These are phyloP conservation scores for Ectobius pallidus DNA, from an alignment of 2,888 invertebrate species.

Conservation along the genomic window DNA sequence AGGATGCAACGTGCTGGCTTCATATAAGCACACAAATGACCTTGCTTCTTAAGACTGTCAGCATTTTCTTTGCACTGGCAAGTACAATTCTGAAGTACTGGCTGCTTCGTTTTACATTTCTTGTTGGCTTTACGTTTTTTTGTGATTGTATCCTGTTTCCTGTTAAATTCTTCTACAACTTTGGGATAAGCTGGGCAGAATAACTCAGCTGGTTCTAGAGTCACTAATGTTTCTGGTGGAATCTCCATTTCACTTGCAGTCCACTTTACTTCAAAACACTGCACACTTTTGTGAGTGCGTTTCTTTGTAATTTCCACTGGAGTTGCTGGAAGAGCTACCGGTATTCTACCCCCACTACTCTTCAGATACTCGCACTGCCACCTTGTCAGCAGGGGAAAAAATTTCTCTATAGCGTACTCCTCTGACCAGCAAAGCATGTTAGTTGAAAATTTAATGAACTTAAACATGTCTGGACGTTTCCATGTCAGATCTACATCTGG, in stretches of 20 bases:
- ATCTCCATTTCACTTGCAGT: neutral
- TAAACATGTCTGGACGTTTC: slow-evolving; percentile 69
- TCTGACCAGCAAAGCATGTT: slow-evolving; percentile 75
- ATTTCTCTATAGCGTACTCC: slow-evolving; percentile 77
- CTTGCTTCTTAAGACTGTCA: neutral
- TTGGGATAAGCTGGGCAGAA: slow-evolving; percentile 68
- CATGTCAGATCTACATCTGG: slow-evolving; percentile 63
- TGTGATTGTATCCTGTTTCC: no score
- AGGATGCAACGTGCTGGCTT: neutral
- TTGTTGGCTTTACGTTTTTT: neutral
- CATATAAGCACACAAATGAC: neutral
- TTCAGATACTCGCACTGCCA: slow-evolving; percentile 69
- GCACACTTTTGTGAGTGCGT: slow-evolving; percentile 62
- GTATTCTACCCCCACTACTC: neutral
- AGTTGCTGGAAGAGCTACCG: slow-evolving; percentile 38
- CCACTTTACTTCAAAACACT: slow-evolving; percentile 72
- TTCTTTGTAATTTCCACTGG: slow-evolving; percentile 64
- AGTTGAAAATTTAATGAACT: slow-evolving; percentile 70
- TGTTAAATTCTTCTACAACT: slow-evolving; percentile 65
- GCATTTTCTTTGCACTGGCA: neutral
- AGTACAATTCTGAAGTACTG: neutral
- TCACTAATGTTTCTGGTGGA: slow-evolving; percentile 63
- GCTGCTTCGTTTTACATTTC: neutral
- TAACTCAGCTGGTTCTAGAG: slow-evolving; percentile 71
- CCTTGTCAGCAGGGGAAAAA: slow-evolving; percentile 75